Percentiles rank a stretch among this genome's conserved stretches.
Conservation (phyloP, 2,113 vertebrate genomes). For the Hystrix brachyura region DNA sequence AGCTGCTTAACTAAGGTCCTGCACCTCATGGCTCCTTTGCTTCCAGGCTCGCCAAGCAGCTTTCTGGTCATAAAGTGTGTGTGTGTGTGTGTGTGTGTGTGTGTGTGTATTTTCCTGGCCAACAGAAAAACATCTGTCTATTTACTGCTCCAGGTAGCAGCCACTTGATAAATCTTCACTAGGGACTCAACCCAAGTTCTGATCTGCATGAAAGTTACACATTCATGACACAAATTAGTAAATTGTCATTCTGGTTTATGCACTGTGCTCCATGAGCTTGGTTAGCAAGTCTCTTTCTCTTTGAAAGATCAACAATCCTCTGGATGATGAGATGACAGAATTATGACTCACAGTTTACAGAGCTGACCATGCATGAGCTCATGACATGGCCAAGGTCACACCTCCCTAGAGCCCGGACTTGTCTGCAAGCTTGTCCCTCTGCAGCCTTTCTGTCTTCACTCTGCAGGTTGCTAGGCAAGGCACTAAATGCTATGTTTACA, state of each 20-base stretch:
- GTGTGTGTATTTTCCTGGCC: background rate
- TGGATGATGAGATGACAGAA: background rate
- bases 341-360: conserved; percentile 21
- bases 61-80: background rate
- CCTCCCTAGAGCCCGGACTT: background rate
- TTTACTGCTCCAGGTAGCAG: background rate
- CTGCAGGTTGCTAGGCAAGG: background rate
- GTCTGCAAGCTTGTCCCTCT: background rate
- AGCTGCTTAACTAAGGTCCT: background rate
- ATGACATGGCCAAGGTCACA: background rate
- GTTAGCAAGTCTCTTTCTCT: background rate
- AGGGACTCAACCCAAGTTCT: background rate
- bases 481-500: background rate
- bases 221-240: background rate
- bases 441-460: background rate
- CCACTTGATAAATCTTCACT: background rate
- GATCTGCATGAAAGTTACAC: background rate
- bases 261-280: background rate
- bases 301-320: background rate
- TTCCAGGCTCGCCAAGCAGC: background rate
- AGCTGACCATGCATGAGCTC: background rate
- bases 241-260: background rate
- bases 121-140: background rate
- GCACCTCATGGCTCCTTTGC: background rate
- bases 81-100: background rate